Evolutionary conservation across 2,797 vertebrate species (phyloP).

Genomic region (Salmo trutta): DNA sequence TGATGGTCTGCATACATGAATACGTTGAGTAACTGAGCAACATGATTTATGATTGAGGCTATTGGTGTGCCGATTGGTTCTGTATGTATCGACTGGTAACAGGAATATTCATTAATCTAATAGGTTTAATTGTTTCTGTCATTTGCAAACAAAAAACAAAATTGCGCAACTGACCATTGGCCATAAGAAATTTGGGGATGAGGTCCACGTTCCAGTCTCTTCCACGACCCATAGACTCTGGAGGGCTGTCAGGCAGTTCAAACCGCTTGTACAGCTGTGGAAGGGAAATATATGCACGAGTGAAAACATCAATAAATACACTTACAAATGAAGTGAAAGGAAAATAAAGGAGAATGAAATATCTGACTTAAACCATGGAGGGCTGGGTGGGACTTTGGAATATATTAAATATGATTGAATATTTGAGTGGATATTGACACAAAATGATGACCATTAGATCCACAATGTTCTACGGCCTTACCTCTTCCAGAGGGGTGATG

Average conservation of each 20-base stretch:
- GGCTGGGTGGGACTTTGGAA: neutral
- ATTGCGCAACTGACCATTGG: slow-evolving; percentile 77
- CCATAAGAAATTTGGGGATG: slow-evolving; percentile 95
- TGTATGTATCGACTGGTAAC: too few species aligned
- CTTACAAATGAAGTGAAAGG: slow-evolving; percentile 5
- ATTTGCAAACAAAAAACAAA: neutral
- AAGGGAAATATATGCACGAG: slow-evolving; percentile 8
- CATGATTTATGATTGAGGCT: too few species aligned
- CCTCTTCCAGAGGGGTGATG: slow-evolving; percentile 92
- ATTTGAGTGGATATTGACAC: neutral
- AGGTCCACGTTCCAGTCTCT: slow-evolving; percentile 94
- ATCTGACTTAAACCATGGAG: neutral
- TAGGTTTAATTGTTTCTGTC: neutral
- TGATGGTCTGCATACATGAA: too few species aligned
- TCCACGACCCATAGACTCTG: slow-evolving; percentile 88
- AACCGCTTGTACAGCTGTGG: slow-evolving; percentile 90
- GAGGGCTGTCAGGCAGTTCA: slow-evolving; percentile 78
- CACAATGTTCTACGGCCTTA: slow-evolving; percentile 54
- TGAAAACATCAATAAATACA: slow-evolving; percentile 10
- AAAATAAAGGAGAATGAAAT: neutral
- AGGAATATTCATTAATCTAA: too few species aligned
- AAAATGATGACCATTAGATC: slow-evolving; percentile 8
- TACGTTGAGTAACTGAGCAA: too few species aligned
- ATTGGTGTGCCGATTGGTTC: too few species aligned
- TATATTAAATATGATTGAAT: neutral